Evolutionary conservation across 2,113 vertebrate genomes (phyloP), one percentile per base, ranked within the genome.

Genomic region (Cynopterus brachyotis): DNA sequence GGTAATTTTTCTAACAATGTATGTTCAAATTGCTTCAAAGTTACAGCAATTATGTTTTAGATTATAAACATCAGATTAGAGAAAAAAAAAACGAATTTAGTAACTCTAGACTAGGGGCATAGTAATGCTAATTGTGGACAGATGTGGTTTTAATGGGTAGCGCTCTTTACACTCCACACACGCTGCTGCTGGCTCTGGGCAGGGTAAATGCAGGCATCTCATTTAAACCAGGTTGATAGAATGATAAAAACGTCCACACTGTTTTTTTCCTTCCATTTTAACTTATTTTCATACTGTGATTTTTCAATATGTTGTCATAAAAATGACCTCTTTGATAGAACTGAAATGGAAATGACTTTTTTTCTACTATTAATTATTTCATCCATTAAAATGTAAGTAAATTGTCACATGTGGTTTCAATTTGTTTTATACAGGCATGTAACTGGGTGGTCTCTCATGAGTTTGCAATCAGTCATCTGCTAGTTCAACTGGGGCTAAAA

Each of bases 1-100:
- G 50, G 59, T 96, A 94, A 94, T 91, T 96, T 97, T 85, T 87
- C 90, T 92, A 97, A 95, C 37, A 85, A 97, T 83, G 32, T 78
- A 91, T 89, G 91, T 94, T 95, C 86, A 97, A 96, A 96, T 96
- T 96, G 85, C 45, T 93, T 96, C 88, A 83, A 83, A 95, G 76
- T 96, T 97, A 85, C 0, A 82, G 72, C 76, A 92, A 91, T 95
- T 96, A 79, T 78, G 19, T 47, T 66, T 96, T 88, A 15, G 26
- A 55, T 86, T 59, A 50, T 80, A 97, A 92, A 80, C 35, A 42
- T 91, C 57, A 84, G 32, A 92, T 30, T 55, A 66, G 45, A 89
- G 32, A 95, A 66, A 70, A 95, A 66, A 70, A 97, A 78, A 73
- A 40, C 53, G 83, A 76, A 95, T 84, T 70, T 76, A 40, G 69